Evolutionary conservation across 2,888 invertebrate genomes (phyloP), one percentile per base, ranked within the genome.

Genomic region (Monochamus alternatus): DNA sequence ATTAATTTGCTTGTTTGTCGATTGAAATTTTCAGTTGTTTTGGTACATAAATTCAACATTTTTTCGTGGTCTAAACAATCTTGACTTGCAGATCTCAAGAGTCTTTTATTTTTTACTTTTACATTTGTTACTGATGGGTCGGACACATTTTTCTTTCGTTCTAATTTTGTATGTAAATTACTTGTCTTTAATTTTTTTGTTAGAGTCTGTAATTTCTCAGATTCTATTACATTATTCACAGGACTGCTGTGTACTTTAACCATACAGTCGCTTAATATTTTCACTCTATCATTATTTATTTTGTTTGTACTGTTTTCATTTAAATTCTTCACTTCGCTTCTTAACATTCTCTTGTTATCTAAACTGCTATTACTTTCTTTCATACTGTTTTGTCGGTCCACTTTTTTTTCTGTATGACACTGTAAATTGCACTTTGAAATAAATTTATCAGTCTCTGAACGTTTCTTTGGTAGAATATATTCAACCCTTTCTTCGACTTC

Each of bases 61-160:
- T 22, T 14, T 38, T 52, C 4, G 5, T 55, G 55, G 52, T 8
- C 31, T 60, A 76, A 32, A 55, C 52, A 69, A 63, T 81, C 79
- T 68, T 75, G 58, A 73, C 52, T 71, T 63, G 63, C 3, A 32
- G 71, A 71, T 38, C 71, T 62, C 30, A 71, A 52, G 22, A 38
- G 32, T 62, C 71, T 51, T 63, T 55, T 71, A 22, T 51, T 52
- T 71, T 60, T n/a, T 30, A 14, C 30, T 9, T 58, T 30, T 43
- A 22, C 4, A 32, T 59, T 68, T 43, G 55, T 32, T n/a, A 9
- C n/a, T 58, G 31, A 5, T 8, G 12, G n/a, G 43, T 32, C 9
- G 30, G 30, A n/a, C 2, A n/a, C 9, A 10, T 66, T 55, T 51
- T 66, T 51, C 9, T 30, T 38, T 31, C 10, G 5, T 14, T 55